Base-by-base conservation (phyloP, 2,888 invertebrate species). In the Erebia epiphron region DNA sequence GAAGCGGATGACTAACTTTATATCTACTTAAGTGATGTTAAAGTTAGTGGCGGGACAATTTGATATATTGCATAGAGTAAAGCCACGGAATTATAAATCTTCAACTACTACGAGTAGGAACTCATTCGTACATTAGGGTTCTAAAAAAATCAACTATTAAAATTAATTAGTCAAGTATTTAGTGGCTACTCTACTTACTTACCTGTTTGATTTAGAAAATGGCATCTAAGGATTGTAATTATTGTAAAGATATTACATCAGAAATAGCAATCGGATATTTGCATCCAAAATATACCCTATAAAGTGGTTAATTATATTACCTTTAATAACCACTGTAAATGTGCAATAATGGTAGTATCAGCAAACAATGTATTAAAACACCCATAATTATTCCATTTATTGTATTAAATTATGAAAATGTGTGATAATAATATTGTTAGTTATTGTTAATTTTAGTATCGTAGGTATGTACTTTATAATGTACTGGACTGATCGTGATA, bases 361-460 rank as follows among this genome's bases (percentile, higher is more conserved):
- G 56, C 65, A 65, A 65, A 46, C 56, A 65, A 56, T 56, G 41
- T 65, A 65, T 65, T 54, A 43, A 14, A 41, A 43, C 18, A 66
- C n/a, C 16, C 18, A 54, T n/a, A n/a, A n/a, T 66, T 66, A 66
- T 21, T 56, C 35, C 43, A 18, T 13, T 64, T 64, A 52, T 64
- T 52, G 11, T 52, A 52, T 52, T 62, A 46, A 16, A 41, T n/a
- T 18, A 52, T 50, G 52, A 46, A 35, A 62, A 21, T 61, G 13
- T 18, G 21, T 13, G 18, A 46, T 49, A 62, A 21, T 46, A 62
- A 62, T 62, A 46, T 62, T 49, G 43, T 46, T 62, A 46, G 21
- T 62, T 21, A 49, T 18, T 62, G 46, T 46, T 46, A 62, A 11
- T 18, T 41, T n/a, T n/a, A n/a, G n/a, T n/a, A n/a, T n/a, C n/a